These are phyloP conservation scores for Heteromurus nitidus DNA, from an alignment of 2,888 invertebrate genomes.

Conservation along the genomic window DNA sequence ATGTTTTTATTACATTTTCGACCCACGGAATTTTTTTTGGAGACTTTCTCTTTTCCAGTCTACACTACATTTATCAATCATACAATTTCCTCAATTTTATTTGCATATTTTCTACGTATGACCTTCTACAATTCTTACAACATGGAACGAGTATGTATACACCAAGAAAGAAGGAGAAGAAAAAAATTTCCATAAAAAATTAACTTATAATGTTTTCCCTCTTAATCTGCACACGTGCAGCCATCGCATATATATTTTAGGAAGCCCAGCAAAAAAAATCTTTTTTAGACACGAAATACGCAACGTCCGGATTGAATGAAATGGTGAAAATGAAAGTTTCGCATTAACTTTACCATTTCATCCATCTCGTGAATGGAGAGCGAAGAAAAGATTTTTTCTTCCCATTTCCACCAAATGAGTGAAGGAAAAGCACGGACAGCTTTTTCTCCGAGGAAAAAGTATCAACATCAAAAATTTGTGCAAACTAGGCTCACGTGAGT, in stretches of 20 bases:
- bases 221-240: not conserved
- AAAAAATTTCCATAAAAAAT: constrained; percentile 23
- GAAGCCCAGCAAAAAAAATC: too few relatives aligned
- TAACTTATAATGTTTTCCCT: constrained; percentile 35
- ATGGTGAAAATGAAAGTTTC: too few relatives aligned
- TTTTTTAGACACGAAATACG: too few relatives aligned
- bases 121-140: too few relatives aligned
- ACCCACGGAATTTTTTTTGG: not conserved
- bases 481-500: too few relatives aligned
- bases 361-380: not conserved
- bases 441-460: too few relatives aligned
- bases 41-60: constrained; percentile 29
- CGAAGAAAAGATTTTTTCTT: too few relatives aligned
- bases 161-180: constrained; percentile 16
- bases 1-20: constrained; percentile 19
- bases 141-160: too few relatives aligned
- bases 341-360: not conserved
- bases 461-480: too few relatives aligned
- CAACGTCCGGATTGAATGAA: too few relatives aligned
- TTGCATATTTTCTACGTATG: not conserved
- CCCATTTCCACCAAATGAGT: too few relatives aligned
- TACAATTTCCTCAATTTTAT: constrained; percentile 43
- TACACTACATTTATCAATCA: constrained; percentile 59
- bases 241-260: constrained; percentile 16
- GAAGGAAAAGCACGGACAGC: too few relatives aligned